A percentile compares a stretch with the other conserved stretches of the same genome.
Evolutionary conservation across 2,113 vertebrate species (phyloP).

Genomic region (Brachirus orientalis): DNA sequence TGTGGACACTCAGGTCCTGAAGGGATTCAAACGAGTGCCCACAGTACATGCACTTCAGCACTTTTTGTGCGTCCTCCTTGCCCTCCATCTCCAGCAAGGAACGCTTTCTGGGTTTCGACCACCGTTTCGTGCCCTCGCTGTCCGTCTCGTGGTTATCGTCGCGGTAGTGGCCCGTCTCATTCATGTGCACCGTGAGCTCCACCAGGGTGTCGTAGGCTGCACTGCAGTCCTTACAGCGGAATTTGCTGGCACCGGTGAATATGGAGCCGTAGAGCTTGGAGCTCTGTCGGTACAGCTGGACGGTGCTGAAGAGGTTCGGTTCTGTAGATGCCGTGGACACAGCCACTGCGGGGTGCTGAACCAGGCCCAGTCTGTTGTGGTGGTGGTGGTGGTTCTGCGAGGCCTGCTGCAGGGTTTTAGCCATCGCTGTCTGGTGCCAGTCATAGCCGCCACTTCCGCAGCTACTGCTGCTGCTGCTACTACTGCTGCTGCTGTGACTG

Average conservation of each 20-base stretch:
- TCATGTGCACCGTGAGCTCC: constrained; percentile 98
- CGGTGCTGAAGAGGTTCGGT: constrained; percentile 97
- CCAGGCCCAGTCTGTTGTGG: constrained; percentile 62
- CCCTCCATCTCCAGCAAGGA: constrained; percentile 98
- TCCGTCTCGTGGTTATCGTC: constrained; percentile 98
- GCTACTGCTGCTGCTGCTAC: constrained; percentile 95
- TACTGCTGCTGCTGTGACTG: constrained; percentile 91
- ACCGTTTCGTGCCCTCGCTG: constrained; percentile 91
- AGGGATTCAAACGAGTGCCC: constrained; percentile 99
- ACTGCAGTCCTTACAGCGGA: constrained; percentile 98
- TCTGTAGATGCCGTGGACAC: constrained; percentile 72
- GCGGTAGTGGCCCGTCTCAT: constrained; percentile 96
- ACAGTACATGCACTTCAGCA: constrained; percentile 99
- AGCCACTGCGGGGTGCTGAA: constrained; percentile 62
- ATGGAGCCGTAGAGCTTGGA: constrained; percentile 98
- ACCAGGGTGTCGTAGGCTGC: constrained; percentile 97
- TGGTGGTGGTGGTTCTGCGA: constrained; percentile 89
- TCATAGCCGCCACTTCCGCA: constrained; percentile 95
- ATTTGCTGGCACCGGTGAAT: constrained; percentile 99
- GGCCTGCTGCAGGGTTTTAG: constrained; percentile 95
- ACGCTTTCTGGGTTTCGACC: constrained; percentile 98
- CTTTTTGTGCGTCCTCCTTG: constrained; percentile 98
- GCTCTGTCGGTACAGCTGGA: constrained; percentile 97
- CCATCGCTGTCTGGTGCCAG: constrained; percentile 98
- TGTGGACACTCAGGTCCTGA: constrained; percentile 98